Base-by-base conservation (phyloP, 2,888 invertebrate species). In the Dasysyrphus albostriatus region DNA sequence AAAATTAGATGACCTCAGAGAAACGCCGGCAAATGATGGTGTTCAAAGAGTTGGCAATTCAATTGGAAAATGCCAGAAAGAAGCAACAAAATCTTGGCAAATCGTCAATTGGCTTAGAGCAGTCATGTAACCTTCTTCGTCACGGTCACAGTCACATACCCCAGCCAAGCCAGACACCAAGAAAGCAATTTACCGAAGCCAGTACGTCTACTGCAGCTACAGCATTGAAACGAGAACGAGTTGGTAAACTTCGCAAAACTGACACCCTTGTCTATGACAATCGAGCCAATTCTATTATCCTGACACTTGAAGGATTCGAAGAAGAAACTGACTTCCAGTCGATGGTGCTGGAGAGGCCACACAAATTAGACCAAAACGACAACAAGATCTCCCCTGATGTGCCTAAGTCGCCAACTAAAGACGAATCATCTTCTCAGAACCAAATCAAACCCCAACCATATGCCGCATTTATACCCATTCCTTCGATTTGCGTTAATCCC, bases 251-350 rank as follows among this genome's bases (percentile, higher is more conserved):
- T 16, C 89, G 90, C 76, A 90, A 91, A 70, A 91, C 92, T 0
- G 89, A 90, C 58, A 91, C 91, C 1, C 88, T 90, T 4, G 92
- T 92, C n/a, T 91, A 90, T 67, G 92, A 92, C 72, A 90, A 91
- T 78, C 76, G 88, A 16, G 83, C 88, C 0, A 90, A 90, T 78
- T 88, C 89, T 5, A 88, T 89, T 5, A 89, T 89, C 9, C 83
- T 89, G 14, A 89, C 90, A 0, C 77, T 88, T 1, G 88, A 83
- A 19, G 70, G 88, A 29, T 80, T 77, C 42, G 67, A 81, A 51
- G 81, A 88, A 10, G 88, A 88, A 51, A 84, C 75, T 6, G 83
- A 88, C 3, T 83, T 88, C 37, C 88, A 83, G 37, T 80, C 80
- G 5, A 76, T 78, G 24, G 67, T 80, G 16, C 61, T 88, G 0